These are phyloP conservation scores for Chloromyia formosa DNA, from an alignment of 2,888 invertebrate species.

Conservation along the genomic window DNA sequence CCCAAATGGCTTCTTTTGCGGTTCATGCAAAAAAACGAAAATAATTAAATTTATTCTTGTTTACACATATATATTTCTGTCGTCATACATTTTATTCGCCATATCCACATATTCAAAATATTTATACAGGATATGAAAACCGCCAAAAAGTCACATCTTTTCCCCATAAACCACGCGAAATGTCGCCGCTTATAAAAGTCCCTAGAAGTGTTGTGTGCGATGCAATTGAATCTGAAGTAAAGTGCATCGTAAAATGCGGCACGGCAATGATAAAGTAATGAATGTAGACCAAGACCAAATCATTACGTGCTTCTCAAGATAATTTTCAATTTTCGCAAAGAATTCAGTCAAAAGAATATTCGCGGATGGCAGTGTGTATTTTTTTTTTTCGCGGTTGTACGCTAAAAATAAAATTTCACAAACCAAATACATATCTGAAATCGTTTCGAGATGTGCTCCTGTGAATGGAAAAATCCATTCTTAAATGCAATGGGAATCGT, in stretches of 20 bases:
- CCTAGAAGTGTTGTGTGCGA: background rate
- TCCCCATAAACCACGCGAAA: slow-evolving; percentile 8
- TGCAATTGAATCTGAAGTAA: too few species aligned
- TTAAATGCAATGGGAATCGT: background rate
- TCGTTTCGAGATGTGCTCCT: background rate
- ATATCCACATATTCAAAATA: background rate
- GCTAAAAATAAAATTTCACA: slow-evolving; percentile 17
- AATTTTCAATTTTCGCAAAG: background rate
- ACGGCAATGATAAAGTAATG: background rate
- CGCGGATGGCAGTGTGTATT: too few species aligned
- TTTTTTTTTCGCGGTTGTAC: background rate
- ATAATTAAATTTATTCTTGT: background rate
- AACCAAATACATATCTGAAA: too few species aligned
- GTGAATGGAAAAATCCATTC: slow-evolving; percentile 20
- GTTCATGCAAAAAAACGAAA: background rate
- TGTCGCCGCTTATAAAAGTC: background rate
- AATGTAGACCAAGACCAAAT: slow-evolving; percentile 32
- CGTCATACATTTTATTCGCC: too few species aligned
- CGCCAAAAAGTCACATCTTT: slow-evolving; percentile 28
- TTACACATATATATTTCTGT: slow-evolving; percentile 4
- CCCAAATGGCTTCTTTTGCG: background rate
- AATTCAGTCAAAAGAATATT: slow-evolving; percentile 14
- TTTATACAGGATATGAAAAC: slow-evolving; percentile 18
- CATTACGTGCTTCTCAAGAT: background rate
- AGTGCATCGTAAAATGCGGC: too few species aligned